Evolutionary conservation across 2,113 vertebrate species (phyloP).

Genomic region (Anolis carolinensis): DNA sequence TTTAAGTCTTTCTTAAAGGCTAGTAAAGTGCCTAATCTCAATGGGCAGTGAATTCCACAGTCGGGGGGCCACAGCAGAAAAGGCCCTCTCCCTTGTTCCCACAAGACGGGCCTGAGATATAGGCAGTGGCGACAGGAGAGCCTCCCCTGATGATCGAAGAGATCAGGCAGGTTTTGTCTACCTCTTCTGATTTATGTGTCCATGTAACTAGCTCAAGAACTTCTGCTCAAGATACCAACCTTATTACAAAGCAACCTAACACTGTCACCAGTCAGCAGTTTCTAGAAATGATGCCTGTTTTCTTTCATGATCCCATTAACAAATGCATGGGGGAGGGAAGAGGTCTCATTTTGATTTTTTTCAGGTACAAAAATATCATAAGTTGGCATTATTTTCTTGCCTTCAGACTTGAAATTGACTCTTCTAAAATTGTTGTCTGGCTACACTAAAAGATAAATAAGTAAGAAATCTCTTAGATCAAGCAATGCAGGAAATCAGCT

Average conservation of each 20-base stretch:
- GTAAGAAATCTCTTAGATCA: not conserved
- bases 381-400: not conserved
- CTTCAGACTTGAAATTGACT: not conserved
- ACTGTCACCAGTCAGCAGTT: not conserved
- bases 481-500: not conserved
- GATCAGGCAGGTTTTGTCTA: too few relatives aligned
- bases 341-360: not conserved
- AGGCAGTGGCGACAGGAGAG: too few relatives aligned
- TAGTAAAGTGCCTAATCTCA: too few relatives aligned
- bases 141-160: too few relatives aligned
- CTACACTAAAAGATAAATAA: not conserved
- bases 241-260: not conserved
- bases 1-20: too few relatives aligned
- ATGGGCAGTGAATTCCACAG: too few relatives aligned
- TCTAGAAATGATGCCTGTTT: not conserved
- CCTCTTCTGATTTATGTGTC: not conserved
- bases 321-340: not conserved
- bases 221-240: not conserved
- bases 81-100: too few relatives aligned
- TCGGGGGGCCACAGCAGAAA: too few relatives aligned
- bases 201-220: not conserved
- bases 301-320: not conserved
- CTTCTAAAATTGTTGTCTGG: not conserved
- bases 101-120: too few relatives aligned
- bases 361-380: not conserved